phyloP scores from a whole-genome alignment of 1,140 invertebrate genomes.

The Mycetomoellerius zeteki region DNA sequence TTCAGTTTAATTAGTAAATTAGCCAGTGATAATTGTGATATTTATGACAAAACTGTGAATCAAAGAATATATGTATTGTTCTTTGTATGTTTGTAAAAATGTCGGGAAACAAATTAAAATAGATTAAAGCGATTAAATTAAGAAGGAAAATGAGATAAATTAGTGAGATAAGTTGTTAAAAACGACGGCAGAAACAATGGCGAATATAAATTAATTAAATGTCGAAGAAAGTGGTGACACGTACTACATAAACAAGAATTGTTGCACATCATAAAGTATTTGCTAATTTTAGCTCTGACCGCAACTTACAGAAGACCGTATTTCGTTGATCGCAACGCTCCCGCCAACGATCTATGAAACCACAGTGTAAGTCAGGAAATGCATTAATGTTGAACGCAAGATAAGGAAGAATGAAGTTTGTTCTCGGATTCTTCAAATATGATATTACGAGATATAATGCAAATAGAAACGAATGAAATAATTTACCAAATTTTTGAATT shows the following conservation, averaged over 20 bases:
- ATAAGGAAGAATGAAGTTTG: slow-evolving; percentile 26
- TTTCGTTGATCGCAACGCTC: slow-evolving; percentile 9
- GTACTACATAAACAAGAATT: neutral
- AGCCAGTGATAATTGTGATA: neutral
- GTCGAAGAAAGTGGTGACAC: neutral
- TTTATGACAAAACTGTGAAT: neutral
- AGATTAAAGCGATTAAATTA: neutral
- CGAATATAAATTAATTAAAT: slow-evolving; percentile 2
- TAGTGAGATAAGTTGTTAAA: neutral
- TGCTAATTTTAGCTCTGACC: slow-evolving; percentile 42
- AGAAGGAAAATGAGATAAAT: neutral
- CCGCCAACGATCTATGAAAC: slow-evolving; percentile 23
- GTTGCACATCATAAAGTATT: slow-evolving; percentile 8
- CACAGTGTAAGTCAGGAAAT: slow-evolving; percentile 17
- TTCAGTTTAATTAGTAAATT: slow-evolving; percentile 11
- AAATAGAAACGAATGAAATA: too few relatives aligned
- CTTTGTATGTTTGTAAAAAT: neutral
- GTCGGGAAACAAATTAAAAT: neutral
- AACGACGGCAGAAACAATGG: neutral
- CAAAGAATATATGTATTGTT: neutral
- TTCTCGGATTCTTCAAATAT: neutral
- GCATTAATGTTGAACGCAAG: slow-evolving; percentile 14
- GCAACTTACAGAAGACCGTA: slow-evolving; percentile 4
- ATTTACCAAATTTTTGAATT: neutral
- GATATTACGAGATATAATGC: neutral